Evolutionary conservation across 2,888 invertebrate genomes (phyloP).

Genomic region (Teinopalpus imperialis): DNA sequence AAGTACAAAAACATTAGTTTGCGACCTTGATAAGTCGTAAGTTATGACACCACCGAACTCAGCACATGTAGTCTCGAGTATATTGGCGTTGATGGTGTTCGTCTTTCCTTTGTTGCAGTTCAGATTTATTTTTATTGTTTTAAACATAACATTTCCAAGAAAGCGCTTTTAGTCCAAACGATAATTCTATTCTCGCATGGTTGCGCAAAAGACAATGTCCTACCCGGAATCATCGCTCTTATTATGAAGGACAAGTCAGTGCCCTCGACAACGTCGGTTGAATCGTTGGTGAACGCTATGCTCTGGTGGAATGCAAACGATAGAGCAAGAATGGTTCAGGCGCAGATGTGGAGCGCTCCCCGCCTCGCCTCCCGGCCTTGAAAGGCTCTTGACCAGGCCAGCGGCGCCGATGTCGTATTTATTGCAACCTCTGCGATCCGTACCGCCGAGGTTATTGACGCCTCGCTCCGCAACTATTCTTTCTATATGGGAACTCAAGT

Average conservation of each 20-base stretch:
- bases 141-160: background rate
- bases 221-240: constrained; percentile 16
- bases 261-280: constrained; percentile 21
- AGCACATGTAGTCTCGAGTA: constrained; percentile 60
- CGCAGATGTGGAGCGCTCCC: constrained; percentile 75
- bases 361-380: constrained; percentile 79
- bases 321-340: constrained; percentile 59
- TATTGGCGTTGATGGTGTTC: constrained; percentile 67
- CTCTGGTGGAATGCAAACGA: constrained; percentile 63
- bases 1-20: constrained; percentile 65
- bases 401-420: constrained; percentile 75
- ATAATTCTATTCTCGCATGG: background rate
- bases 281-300: constrained; percentile 40
- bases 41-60: constrained; percentile 61
- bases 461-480: constrained; percentile 56
- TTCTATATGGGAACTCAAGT: constrained; percentile 59
- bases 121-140: background rate
- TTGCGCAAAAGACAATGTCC: constrained; percentile 16
- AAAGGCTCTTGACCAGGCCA: constrained; percentile 82
- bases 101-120: constrained; percentile 23
- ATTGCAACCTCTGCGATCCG: constrained; percentile 80
- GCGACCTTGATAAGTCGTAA: constrained; percentile 65
- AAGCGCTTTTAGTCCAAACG: background rate
- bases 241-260: constrained; percentile 22
- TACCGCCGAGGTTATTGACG: constrained; percentile 80